phyloP scores from a whole-genome alignment of 2,113 vertebrate species.

The Pedionomus torquatus region DNA sequence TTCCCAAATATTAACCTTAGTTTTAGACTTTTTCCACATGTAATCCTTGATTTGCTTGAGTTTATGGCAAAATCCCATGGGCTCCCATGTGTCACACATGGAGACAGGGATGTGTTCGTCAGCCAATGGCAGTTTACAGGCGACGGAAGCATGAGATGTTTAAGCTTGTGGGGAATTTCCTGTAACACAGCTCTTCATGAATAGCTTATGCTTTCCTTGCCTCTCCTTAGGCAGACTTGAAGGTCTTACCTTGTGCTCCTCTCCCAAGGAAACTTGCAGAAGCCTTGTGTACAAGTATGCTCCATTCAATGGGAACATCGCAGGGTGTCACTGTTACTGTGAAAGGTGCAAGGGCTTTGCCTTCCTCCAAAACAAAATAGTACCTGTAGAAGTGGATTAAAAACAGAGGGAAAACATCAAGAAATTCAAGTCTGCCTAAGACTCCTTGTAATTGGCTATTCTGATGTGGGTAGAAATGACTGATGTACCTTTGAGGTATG shows the following conservation, averaged over 20 bases:
- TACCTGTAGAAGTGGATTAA: slow-evolving; percentile 67
- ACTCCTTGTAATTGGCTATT: not conserved
- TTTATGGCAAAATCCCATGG: not conserved
- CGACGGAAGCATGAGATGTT: not conserved
- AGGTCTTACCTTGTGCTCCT: slow-evolving; percentile 32
- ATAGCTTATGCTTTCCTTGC: not conserved
- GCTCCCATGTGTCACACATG: not conserved
- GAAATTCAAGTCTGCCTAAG: not conserved
- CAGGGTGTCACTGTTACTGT: slow-evolving; percentile 86
- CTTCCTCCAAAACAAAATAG: slow-evolving; percentile 83
- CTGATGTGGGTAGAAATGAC: not conserved
- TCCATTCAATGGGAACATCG: slow-evolving; percentile 85
- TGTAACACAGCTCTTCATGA: not conserved
- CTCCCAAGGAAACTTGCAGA: slow-evolving; percentile 31
- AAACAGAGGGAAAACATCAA: not conserved
- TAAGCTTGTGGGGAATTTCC: not conserved
- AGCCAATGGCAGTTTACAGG: not conserved
- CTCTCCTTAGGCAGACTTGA: not conserved
- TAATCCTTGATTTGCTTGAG: not conserved
- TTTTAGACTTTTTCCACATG: not conserved
- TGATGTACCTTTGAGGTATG: not conserved
- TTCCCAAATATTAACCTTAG: not conserved
- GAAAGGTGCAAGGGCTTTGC: slow-evolving; percentile 68
- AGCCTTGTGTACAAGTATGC: slow-evolving; percentile 51
- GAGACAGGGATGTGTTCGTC: not conserved